Base-by-base conservation (phyloP, 2,113 vertebrate species). In the Nanorana parkeri region DNA sequence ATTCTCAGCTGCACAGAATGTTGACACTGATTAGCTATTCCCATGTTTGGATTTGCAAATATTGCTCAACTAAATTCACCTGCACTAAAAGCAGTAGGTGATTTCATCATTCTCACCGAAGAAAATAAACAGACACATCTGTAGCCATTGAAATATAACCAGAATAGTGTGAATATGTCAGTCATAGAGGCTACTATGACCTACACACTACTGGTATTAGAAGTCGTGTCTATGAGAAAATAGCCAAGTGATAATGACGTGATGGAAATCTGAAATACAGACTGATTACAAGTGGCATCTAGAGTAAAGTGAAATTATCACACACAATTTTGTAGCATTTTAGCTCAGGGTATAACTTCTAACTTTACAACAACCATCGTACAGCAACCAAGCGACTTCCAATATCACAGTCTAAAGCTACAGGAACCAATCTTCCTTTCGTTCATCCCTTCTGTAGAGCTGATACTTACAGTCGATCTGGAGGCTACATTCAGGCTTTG, bases 1-100 rank as follows among this genome's bases (percentile, higher is more conserved):
- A 81, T 65, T 67, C 61, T 66, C 47, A 74, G 80, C 80, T 81
- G 47, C 20, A 15, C 69, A 19, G 60, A 81, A 72, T 52, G 47
- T 55, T 74, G 69, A 81, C 69, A 81, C 79, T 65, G 60, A 26
- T 81, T 52, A 74, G 61, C 72, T 55, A 65, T 81, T 81, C 21
- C 79, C 80, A 81, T 81, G 20, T 81, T 81, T 65, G 80, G 80
- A 65, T 75, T 68, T 55, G 68, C 79, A 65, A 66, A 65, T 55
- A 55, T 81, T 74, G 29, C 61, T 19, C 29, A 41, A 74, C 69
- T 55, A 66, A 71, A 64, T 55, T 16, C 41, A 74, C 29, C 13
- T 47, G 26, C 61, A 74, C 69, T 65, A 81, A 81, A 81, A 81
- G 69, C 51, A 81, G 80, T 28, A 16, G 28, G 28, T 68, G 60